These are phyloP conservation scores for Synanceia verrucosa DNA, from an alignment of 2,797 vertebrate genomes.

Conservation along the genomic window DNA sequence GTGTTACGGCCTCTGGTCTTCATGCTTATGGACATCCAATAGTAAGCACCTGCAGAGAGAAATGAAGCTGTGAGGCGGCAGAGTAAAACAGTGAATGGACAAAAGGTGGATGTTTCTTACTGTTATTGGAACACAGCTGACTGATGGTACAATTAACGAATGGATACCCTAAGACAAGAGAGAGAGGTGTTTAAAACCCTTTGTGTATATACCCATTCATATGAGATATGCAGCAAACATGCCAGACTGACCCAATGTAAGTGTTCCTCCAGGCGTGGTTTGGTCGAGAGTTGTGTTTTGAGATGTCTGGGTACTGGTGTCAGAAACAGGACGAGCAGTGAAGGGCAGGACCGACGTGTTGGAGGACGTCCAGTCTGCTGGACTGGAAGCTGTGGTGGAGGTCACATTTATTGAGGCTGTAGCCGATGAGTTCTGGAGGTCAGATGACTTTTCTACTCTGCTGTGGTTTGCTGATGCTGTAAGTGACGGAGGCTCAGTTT, in stretches of 20 bases:
- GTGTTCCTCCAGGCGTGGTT: background rate
- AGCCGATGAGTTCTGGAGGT: background rate
- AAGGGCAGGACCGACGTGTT: background rate
- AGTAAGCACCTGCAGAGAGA: constrained; percentile 65
- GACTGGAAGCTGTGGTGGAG: background rate
- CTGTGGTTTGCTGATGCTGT: background rate
- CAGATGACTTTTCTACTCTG: background rate
- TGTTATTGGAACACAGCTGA: constrained; percentile 61
- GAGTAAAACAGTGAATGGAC: constrained; percentile 6
- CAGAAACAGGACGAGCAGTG: background rate
- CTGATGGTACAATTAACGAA: constrained; percentile 58
- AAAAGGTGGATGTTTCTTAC: constrained; percentile 50
- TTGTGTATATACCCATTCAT: background rate
- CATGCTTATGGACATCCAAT: constrained; percentile 68
- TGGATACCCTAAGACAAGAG: constrained; percentile 26
- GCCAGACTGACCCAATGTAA: constrained; percentile 2
- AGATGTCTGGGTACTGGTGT: background rate
- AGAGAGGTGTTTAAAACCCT: background rate
- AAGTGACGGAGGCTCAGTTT: background rate
- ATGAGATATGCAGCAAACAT: background rate
- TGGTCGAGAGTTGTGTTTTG: background rate
- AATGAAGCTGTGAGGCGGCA: background rate
- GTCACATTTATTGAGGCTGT: background rate
- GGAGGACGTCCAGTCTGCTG: no score
- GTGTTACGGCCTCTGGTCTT: background rate